phyloP scores from a whole-genome alignment of 2,113 vertebrate genomes.

The Jacana jacana region DNA sequence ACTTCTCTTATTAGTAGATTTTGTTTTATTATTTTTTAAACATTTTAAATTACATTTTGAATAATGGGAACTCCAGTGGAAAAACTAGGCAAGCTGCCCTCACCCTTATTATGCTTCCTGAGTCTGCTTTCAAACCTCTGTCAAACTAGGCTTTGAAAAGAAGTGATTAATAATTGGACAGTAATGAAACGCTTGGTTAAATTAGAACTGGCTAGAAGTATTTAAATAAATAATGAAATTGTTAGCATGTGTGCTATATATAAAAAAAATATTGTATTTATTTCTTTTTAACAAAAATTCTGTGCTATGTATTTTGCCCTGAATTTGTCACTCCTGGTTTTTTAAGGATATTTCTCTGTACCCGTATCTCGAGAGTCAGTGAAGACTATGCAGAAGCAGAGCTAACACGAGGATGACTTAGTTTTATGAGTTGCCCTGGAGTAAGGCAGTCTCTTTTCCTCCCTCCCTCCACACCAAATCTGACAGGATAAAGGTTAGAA shows the following conservation, averaged over 20 bases:
- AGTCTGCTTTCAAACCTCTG: conserved; percentile 25
- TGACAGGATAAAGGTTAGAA: background rate
- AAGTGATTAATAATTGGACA: background rate
- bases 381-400: background rate
- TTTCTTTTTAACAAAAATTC: background rate
- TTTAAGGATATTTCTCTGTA: background rate
- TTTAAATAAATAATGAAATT: background rate
- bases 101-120: background rate
- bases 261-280: background rate
- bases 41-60: background rate
- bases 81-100: background rate
- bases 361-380: rapidly evolving
- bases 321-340: background rate
- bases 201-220: background rate
- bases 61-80: background rate
- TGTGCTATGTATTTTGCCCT: background rate
- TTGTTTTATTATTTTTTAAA: background rate
- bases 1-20: background rate
- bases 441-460: background rate
- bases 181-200: conserved; percentile 33
- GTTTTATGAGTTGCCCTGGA: background rate
- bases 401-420: background rate
- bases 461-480: background rate
- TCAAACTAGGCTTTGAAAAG: conserved; percentile 9
- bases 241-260: background rate